These are phyloP conservation scores for Perdita meconis DNA, from an alignment of 2,888 invertebrate species.

Conservation along the genomic window DNA sequence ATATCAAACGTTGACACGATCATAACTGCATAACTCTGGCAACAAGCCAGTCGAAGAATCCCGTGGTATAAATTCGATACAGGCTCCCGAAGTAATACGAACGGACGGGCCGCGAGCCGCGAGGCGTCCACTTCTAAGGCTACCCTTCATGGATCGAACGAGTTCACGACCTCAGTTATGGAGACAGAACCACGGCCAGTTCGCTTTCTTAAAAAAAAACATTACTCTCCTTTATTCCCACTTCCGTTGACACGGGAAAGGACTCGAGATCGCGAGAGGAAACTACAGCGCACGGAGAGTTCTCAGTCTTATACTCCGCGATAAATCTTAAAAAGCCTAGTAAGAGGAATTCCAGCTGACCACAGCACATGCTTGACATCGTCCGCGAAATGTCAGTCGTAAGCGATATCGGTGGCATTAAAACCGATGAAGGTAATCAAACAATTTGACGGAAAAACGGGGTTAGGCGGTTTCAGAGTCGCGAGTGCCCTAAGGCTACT, in stretches of 20 bases:
- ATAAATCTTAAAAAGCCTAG: neutral
- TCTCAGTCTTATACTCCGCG: too few relatives aligned
- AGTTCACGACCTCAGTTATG: neutral
- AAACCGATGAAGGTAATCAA: slow-evolving; percentile 33
- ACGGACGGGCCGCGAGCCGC: neutral
- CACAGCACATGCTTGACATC: neutral
- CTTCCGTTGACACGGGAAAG: too few relatives aligned
- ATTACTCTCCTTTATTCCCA: too few relatives aligned
- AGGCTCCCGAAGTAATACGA: neutral
- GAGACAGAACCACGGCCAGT: too few relatives aligned
- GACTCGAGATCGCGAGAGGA: too few relatives aligned
- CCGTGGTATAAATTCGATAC: neutral
- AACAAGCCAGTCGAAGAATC: slow-evolving; percentile 6
- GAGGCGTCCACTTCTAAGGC: neutral
- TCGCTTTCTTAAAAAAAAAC: too few relatives aligned
- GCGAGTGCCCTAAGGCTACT: slow-evolving; percentile 3
- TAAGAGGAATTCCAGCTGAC: neutral
- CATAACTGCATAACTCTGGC: slow-evolving; percentile 26
- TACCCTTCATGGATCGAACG: neutral
- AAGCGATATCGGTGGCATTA: slow-evolving; percentile 29
- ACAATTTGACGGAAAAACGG: slow-evolving; percentile 32
- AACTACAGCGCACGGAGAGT: too few relatives aligned
- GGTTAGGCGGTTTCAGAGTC: slow-evolving; percentile 11
- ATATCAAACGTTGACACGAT: slow-evolving; percentile 7
- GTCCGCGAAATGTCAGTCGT: slow-evolving; percentile 34